These are phyloP conservation scores for Scaptodrosophila lebanonensis DNA, from an alignment of 1,140 invertebrate species.

Conservation along the genomic window DNA sequence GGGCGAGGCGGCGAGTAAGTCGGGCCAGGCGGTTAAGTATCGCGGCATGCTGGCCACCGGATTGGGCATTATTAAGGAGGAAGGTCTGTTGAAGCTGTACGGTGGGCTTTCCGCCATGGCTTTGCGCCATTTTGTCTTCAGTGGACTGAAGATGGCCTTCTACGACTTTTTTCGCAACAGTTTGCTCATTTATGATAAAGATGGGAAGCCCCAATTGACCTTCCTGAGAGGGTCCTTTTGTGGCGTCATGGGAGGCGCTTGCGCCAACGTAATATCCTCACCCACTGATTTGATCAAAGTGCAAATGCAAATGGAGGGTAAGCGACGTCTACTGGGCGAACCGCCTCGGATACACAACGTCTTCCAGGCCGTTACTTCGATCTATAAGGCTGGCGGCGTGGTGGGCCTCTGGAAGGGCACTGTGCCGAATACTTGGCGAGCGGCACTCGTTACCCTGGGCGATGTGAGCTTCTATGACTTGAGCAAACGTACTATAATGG, in stretches of 20 bases:
- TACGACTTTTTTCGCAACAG: conserved; percentile 21
- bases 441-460: conserved; percentile 28
- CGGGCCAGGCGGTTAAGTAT: neutral
- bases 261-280: conserved; percentile 4
- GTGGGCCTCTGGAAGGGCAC: conserved; percentile 25
- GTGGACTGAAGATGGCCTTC: conserved; percentile 18
- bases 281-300: conserved; percentile 34
- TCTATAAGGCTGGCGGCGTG: conserved; percentile 18
- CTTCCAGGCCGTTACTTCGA: conserved; percentile 1
- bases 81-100: conserved; percentile 19
- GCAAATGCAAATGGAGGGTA: conserved; percentile 44
- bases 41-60: conserved; percentile 18
- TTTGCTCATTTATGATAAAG: neutral
- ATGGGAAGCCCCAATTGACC: conserved; percentile 10
- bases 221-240: conserved; percentile 1
- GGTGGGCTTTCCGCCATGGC: conserved; percentile 34
- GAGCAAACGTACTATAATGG: conserved; percentile 21
- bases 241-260: conserved; percentile 8
- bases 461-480: conserved; percentile 32
- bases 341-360: conserved; percentile 22
- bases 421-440: conserved; percentile 15
- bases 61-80: conserved; percentile 10
- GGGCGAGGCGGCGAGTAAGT: conserved; percentile 15
- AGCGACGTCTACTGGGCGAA: conserved; percentile 18
- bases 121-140: conserved; percentile 19